Evolutionary conservation across 2,113 vertebrate species (phyloP), one percentile per base, ranked within the genome.

Genomic region (Arenaria interpres): DNA sequence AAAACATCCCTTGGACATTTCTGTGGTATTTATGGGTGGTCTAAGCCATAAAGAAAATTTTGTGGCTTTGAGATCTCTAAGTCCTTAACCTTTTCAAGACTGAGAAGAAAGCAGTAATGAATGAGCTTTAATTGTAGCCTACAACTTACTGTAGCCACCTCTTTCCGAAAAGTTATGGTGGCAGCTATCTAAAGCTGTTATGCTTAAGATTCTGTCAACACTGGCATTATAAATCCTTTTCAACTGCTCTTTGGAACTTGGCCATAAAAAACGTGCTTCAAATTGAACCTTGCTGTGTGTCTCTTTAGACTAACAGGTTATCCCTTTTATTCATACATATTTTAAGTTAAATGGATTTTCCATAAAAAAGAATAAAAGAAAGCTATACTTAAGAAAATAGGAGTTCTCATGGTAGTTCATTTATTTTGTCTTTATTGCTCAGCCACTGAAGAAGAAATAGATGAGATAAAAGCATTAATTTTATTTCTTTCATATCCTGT

Each of bases 281-380:
- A 93, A 57, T 60, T 88, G 50, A 97, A 90, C 78, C n/a, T 67
- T 82, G 23, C 35, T 41, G 11, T 81, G 63, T 56, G 17, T 0
- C 1, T 16, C 32, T 77, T 64, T 56, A 85, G 60, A 59, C 33
- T 80, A 95, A 72, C 39, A 85, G 71, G 48, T 83, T 89, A 89
- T 83, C 17, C 28, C 45, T 75, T 79, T 76, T 35, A 68, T 86
- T 95, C 86, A 82, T 86, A 53, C 45, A 63, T 72, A 94, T 95
- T 93, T 96, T 95, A 95, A 96, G 95, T 92, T 62, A 94, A 96
- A 84, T 75, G 30, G 80, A 63, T 76, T 94, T 93, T 95, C 66
- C 87, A n/a, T 75, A 79, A 76, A 37, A 50, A 54, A 45, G 57
- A 46, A 71, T 66, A 39, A 96, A 62, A 92, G 62, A 87, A 88